Percentiles rank a stretch among this genome's conserved stretches.
phyloP scores from a whole-genome alignment of 2,113 vertebrate species.

The Beaufortia kweichowensis region DNA sequence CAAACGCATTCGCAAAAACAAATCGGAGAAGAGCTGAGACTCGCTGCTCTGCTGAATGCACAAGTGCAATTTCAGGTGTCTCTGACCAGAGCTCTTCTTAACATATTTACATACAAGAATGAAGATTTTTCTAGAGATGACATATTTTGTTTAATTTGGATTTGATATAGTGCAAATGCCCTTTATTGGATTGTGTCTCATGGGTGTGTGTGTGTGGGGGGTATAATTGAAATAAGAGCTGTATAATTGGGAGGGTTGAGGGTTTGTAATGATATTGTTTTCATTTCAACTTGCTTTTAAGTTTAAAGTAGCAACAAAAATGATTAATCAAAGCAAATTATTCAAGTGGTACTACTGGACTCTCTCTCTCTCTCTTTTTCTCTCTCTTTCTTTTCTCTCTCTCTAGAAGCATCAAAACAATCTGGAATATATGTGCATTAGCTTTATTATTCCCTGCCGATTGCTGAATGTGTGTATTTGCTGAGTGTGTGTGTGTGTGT shows the following conservation, averaged over 20 bases:
- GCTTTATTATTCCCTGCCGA: constrained; percentile 69
- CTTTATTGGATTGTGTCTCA: constrained; percentile 53
- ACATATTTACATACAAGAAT: constrained; percentile 73
- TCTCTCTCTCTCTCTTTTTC: constrained; percentile 34
- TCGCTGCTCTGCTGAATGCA: constrained; percentile 67
- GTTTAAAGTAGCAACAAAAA: constrained; percentile 29
- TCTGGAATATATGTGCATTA: constrained; percentile 73
- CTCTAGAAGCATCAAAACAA: constrained; percentile 69
- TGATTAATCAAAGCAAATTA: constrained; percentile 28
- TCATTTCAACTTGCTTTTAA: constrained; percentile 29
- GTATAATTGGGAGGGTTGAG: not conserved
- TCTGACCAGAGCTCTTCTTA: constrained; percentile 76
- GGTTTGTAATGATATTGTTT: constrained; percentile 19
- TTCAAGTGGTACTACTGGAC: constrained; percentile 47
- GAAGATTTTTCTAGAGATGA: constrained; percentile 56
- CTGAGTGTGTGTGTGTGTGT: constrained; percentile 61
- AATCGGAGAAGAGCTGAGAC: constrained; percentile 64
- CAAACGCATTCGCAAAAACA: constrained; percentile 91
- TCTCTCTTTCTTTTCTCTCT: constrained; percentile 59
- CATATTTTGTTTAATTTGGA: constrained; percentile 58
- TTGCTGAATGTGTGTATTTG: constrained; percentile 71
- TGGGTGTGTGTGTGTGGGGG: not conserved
- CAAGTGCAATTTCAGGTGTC: constrained; percentile 92
- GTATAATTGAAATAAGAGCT: not conserved
- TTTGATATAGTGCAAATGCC: constrained; percentile 56